Percentiles rank a stretch among this genome's conserved stretches.
Evolutionary conservation across 1,140 invertebrate species (phyloP).

Genomic region (Leptinotarsa texana): DNA sequence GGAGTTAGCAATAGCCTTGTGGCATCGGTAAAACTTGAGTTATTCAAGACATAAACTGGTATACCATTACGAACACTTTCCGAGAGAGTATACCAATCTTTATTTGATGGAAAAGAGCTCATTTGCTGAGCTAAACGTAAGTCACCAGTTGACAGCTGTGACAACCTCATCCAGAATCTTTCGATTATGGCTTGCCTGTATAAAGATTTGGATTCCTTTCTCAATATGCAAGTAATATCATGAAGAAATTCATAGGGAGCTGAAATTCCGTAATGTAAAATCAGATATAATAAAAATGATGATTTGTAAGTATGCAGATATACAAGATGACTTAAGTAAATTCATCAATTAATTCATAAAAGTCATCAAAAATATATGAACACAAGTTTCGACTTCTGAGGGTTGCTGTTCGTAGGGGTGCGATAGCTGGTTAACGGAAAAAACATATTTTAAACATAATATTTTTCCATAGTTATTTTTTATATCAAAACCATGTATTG

Average conservation of each 20-base stretch:
- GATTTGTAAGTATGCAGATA: not conserved
- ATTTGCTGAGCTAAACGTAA: slow-evolving; percentile 70
- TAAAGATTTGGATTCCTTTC: slow-evolving; percentile 70
- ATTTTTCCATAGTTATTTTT: no score
- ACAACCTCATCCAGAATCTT: slow-evolving; percentile 70
- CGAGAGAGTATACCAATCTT: slow-evolving; percentile 70
- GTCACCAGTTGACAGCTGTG: slow-evolving; percentile 71
- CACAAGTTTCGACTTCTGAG: no score
- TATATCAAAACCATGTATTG: no score
- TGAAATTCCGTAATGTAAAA: slow-evolving; percentile 47
- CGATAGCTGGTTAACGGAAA: no score
- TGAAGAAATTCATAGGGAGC: slow-evolving; percentile 81
- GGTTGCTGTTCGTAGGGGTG: no score
- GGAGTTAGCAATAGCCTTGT: slow-evolving; percentile 43
- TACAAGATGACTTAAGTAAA: no score
- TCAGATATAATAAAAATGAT: slow-evolving; percentile 28
- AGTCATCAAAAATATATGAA: no score
- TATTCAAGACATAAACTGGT: slow-evolving; percentile 71
- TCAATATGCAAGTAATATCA: slow-evolving; percentile 74
- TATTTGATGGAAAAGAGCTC: slow-evolving; percentile 69
- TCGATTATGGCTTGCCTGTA: slow-evolving; percentile 72
- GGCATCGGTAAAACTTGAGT: slow-evolving; percentile 58
- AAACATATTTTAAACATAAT: no score
- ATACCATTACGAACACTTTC: slow-evolving; percentile 76
- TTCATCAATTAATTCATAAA: no score